These are phyloP conservation scores for Penaeus vannamei DNA, from an alignment of 1,140 invertebrate genomes.

Conservation along the genomic window DNA sequence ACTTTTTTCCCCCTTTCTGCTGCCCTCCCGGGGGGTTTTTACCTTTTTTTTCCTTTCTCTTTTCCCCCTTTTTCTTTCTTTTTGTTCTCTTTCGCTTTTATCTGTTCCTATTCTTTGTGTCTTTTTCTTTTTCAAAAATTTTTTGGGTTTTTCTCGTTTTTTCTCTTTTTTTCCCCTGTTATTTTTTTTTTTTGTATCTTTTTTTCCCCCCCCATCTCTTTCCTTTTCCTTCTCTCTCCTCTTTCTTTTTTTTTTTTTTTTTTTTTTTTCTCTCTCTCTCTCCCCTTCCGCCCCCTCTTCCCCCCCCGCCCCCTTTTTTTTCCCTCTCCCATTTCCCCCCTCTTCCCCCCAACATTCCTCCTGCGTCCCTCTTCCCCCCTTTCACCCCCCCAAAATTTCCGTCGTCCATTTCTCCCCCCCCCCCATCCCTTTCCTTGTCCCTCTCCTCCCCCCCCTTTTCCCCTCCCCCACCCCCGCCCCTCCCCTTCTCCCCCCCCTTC, in stretches of 20 bases:
- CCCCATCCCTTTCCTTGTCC: not conserved
- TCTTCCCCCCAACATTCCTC: not conserved
- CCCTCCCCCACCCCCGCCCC: not conserved
- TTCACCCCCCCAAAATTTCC: not conserved
- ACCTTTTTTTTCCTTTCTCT: too few species aligned
- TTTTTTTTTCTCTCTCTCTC: too few species aligned
- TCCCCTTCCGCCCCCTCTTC: not conserved
- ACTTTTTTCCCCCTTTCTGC: too few species aligned
- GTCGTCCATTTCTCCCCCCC: not conserved
- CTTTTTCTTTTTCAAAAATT: too few species aligned
- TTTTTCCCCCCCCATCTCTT: not conserved
- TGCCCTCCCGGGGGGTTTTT: too few species aligned
- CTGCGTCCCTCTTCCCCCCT: too few species aligned
- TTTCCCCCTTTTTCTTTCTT: too few species aligned
- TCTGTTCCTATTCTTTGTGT: too few species aligned
- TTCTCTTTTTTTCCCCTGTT: not conserved
- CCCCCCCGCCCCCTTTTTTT: not conserved
- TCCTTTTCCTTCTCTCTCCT: not conserved
- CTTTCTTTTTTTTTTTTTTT: not conserved
- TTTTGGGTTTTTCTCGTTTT: not conserved
- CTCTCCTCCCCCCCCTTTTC: not conserved
- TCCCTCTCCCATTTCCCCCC: not conserved
- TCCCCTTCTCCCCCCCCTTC: not conserved
- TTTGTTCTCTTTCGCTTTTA: too few species aligned
- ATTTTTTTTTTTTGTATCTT: not conserved